phyloP scores from a whole-genome alignment of 2,888 invertebrate genomes.

The Scelioninae gen. 1 region DNA sequence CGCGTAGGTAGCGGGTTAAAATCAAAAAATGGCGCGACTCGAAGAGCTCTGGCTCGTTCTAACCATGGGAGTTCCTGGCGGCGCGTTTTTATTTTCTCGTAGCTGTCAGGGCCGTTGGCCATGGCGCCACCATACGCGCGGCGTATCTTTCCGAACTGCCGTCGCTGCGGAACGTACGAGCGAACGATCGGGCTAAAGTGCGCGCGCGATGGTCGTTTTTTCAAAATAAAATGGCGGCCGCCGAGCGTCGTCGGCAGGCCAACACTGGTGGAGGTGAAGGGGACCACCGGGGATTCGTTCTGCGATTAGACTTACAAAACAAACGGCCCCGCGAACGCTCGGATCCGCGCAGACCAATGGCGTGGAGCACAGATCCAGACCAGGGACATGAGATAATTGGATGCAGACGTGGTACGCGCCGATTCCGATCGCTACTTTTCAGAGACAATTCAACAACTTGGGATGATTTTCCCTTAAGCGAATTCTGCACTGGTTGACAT shows the following conservation, averaged over 20 bases:
- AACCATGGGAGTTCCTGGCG: no score
- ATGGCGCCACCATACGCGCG: constrained; percentile 81
- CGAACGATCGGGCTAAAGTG: constrained; percentile 75
- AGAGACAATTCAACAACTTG: constrained; percentile 73
- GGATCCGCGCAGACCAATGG: constrained; percentile 81
- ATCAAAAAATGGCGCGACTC: no score
- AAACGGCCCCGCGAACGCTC: constrained; percentile 82
- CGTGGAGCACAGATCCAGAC: constrained; percentile 82
- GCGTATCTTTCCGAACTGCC: constrained; percentile 72
- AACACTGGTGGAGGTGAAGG: constrained; percentile 76
- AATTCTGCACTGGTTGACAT: not conserved
- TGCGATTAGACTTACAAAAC: constrained; percentile 85
- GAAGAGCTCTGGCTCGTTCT: no score
- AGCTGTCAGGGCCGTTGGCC: constrained; percentile 79
- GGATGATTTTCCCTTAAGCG: constrained; percentile 39
- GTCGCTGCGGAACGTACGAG: constrained; percentile 69
- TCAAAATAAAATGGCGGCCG: constrained; percentile 83
- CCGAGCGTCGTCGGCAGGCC: constrained; percentile 72
- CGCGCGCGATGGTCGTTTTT: constrained; percentile 76
- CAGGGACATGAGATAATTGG: constrained; percentile 84
- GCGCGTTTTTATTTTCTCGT: no score
- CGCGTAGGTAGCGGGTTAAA: no score
- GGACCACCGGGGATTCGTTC: constrained; percentile 84
- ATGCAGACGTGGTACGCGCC: constrained; percentile 78
- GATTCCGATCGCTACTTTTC: constrained; percentile 78